These are phyloP conservation scores for Patella caerulea DNA, from an alignment of 2,888 invertebrate genomes.

Conservation along the genomic window DNA sequence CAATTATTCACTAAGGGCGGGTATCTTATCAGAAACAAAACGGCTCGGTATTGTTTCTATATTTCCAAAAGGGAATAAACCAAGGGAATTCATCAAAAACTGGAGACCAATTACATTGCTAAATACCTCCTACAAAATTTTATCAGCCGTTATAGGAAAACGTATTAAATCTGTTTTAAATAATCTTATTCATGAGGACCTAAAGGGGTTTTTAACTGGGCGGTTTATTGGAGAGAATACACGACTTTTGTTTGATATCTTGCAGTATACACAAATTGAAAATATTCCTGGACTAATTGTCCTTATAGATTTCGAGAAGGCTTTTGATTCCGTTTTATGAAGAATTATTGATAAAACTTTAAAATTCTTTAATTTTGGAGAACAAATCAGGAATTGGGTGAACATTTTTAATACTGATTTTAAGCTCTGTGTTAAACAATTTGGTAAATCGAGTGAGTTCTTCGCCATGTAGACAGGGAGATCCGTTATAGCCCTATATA, in stretches of 20 bases:
- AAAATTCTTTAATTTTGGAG: conserved; percentile 16
- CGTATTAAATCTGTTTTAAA: too few species aligned
- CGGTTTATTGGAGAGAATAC: conserved; percentile 10
- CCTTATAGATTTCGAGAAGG: conserved; percentile 23
- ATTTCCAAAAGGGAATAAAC: conserved; percentile 3
- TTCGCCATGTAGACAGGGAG: too few species aligned
- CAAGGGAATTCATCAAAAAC: background rate
- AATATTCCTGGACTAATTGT: conserved; percentile 11
- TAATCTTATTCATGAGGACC: too few species aligned
- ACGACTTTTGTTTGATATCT: conserved; percentile 10
- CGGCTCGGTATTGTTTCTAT: background rate
- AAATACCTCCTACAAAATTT: background rate
- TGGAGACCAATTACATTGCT: conserved; percentile 7
- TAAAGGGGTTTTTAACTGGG: too few species aligned
- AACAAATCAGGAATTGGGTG: background rate
- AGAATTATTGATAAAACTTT: conserved; percentile 18
- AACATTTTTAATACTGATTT: background rate
- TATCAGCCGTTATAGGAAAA: too few species aligned
- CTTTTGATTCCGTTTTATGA: conserved; percentile 21
- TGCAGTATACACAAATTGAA: conserved; percentile 16
- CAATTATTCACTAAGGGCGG: too few species aligned
- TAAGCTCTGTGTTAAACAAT: background rate
- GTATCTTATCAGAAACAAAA: background rate
- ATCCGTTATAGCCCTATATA: too few species aligned
- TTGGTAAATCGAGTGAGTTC: too few species aligned